Evolutionary conservation across 37 sponge, comb jelly and placozoan genomes (phyloP), one percentile per base, ranked within the genome.

Genomic region (Sycon ciliatum): DNA sequence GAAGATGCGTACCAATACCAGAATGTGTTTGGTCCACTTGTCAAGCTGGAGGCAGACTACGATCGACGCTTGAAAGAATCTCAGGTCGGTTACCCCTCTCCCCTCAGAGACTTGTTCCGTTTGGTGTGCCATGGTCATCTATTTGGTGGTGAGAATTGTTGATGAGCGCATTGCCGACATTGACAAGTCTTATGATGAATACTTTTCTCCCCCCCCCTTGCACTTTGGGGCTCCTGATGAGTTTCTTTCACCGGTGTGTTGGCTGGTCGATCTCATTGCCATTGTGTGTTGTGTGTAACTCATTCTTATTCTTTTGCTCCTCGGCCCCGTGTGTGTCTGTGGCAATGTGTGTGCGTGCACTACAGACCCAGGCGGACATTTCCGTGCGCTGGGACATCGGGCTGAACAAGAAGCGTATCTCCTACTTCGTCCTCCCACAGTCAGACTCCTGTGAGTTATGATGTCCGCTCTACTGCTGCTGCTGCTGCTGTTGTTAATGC

Each of bases 1-100:
- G 80, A 87, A 65, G 97, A 95, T 79, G 97, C 97, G 39, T 95
- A 95, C 65, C 89, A 84, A 73, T 95, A 95, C 79, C 91, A 95
- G 86, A 78, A 87, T 73, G 87, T 95, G 49, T 83, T 95, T 73
- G 92, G 86, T 13, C 97, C 97, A 6, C 84, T 95, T 39, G 89
- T 95, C 36, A 95, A 91, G 76, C 72, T 91, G 77, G 97, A 95
- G 65, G 91, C 97, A 16, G 97, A 95, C 78, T 91, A 95, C 49
- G 97, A 95, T 74, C 81, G 85, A 84, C 77, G 79, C 46, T 65
- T 91, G 68, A 95, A 95, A 75, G 91, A 95, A 76, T 78, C 84
- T 29, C 91, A 60, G 26, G 63, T 28, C 11, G n/a, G n/a, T n/a
- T n/a, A n/a, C n/a, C n/a, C 20, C 54, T 32, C 9, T 68, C 11